Base-by-base conservation (phyloP, 2,797 vertebrate species). In the Toxotes lorentzi region DNA sequence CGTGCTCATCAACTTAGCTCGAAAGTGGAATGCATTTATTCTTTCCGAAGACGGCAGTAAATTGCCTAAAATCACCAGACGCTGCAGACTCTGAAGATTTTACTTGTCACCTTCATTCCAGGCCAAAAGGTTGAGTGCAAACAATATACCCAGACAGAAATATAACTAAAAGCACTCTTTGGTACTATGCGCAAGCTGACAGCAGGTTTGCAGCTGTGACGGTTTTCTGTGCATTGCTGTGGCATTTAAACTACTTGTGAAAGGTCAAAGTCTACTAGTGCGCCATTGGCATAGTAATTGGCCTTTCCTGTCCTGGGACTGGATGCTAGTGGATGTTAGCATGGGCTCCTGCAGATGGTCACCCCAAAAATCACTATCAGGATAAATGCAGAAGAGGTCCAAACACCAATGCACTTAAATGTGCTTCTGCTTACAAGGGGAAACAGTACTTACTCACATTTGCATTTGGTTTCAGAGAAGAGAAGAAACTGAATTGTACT, bases 201-300 rank as follows among this genome's bases (percentile, higher is more conserved):
- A 63, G 59, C 79, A 40, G 70, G 70, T 86, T 84, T 76, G 58
- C 71, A 73, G 83, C 83, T 57, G 57, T 60, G 47, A 72, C 17
- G 7, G 45, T 78, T 87, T 77, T 80, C 76, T 78, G 80, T 84
- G 71, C 77, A 70, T 81, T 56, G 50, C 71, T 58, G 80, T 86
- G 87, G 87, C 89, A 90, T 92, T 91, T 90, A 82, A 88, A 86
- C 64, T 77, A 60, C 80, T 89, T 71, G 64, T 69, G 64, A 88
- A 90, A 90, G 90, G 87, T 90, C 87, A 88, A 30, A 73, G 57
- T 81, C 73, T 17, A 59, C 83, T 47, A 41, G 41, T 59, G 47
- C 50, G 16, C 70, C 68, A 66, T 41, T 59, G 45, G 87, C 77
- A 76, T 76, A 69, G 70, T 64, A 84, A 86, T 59, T 67, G 53